Conservation (phyloP, 2,113 vertebrate genomes). For the Puffinus mauretanicus region DNA sequence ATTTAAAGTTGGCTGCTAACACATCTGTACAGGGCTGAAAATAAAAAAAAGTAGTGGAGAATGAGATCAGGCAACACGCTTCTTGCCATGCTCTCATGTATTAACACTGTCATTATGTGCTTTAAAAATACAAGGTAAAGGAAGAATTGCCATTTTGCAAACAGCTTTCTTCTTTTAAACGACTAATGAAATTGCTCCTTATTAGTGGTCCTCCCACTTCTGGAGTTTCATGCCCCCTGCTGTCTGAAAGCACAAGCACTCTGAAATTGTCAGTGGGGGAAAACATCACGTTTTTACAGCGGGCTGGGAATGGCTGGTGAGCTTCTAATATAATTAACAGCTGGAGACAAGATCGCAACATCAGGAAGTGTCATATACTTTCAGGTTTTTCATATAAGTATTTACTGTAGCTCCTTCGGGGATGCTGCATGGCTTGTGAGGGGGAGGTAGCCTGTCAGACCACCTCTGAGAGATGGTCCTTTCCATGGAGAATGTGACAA, state of each 20-base stretch:
- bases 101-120: not conserved
- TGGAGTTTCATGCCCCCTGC: not conserved
- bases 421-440: not conserved
- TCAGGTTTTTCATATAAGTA: not conserved
- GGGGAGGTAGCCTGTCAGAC: not conserved
- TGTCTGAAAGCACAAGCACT: not conserved
- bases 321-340: not conserved
- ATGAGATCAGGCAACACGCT: not conserved
- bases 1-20: not conserved
- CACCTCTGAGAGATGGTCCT: not conserved
- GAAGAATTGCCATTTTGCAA: not conserved
- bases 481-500: not conserved
- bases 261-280: not conserved
- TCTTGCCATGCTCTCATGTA: fast-evolving
- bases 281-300: not conserved
- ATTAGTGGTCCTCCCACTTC: not conserved
- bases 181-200: not conserved
- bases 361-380: not conserved
- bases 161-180: not conserved
- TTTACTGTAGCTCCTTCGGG: not conserved
- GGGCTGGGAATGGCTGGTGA: not conserved
- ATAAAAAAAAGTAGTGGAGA: not conserved
- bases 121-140: not conserved
- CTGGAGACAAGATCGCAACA: not conserved
- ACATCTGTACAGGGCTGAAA: not conserved